Percentiles rank a stretch among this genome's conserved stretches.
These are phyloP conservation scores for Neoascia interrupta DNA, from an alignment of 2,888 invertebrate species.

Conservation along the genomic window DNA sequence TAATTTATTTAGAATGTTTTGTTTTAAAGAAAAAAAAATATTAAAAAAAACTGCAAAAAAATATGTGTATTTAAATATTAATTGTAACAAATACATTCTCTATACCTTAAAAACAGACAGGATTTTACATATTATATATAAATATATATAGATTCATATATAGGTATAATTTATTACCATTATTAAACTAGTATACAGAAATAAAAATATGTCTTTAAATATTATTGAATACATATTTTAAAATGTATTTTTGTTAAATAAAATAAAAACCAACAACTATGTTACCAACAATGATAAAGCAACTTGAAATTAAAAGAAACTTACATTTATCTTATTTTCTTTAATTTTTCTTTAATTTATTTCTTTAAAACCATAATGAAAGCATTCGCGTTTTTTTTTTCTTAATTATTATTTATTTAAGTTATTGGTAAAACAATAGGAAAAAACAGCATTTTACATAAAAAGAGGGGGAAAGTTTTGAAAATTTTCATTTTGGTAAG, in stretches of 20 bases:
- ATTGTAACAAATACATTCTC: slow-evolving; percentile 57
- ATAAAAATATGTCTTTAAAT: slow-evolving; percentile 39
- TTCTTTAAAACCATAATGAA: no score
- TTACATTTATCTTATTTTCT: slow-evolving; percentile 12
- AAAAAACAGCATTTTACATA: slow-evolving; percentile 52
- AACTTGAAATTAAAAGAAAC: slow-evolving; percentile 49
- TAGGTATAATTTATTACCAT: slow-evolving; percentile 71
- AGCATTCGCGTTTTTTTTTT: slow-evolving; percentile 20
- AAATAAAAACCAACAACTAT: slow-evolving; percentile 57
- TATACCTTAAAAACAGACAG: slow-evolving; percentile 46
- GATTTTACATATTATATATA: slow-evolving; percentile 66
- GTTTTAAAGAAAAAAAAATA: slow-evolving; percentile 27
- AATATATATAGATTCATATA: slow-evolving; percentile 71
- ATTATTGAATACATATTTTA: slow-evolving; percentile 65
- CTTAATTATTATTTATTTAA: slow-evolving; percentile 53
- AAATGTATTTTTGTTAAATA: slow-evolving; percentile 67
- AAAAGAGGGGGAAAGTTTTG: slow-evolving; percentile 65
- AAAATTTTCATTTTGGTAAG: slow-evolving; percentile 70
- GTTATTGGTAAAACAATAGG: slow-evolving; percentile 39
- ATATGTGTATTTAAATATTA: slow-evolving; percentile 48
- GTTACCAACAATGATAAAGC: slow-evolving; percentile 38
- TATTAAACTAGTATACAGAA: slow-evolving; percentile 70
- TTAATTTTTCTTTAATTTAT: slow-evolving; percentile 7
- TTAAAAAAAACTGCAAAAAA: no score
- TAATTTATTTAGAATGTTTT: slow-evolving; percentile 51